Conservation (phyloP, 2,113 vertebrate genomes). For the Silurus meridionalis region DNA sequence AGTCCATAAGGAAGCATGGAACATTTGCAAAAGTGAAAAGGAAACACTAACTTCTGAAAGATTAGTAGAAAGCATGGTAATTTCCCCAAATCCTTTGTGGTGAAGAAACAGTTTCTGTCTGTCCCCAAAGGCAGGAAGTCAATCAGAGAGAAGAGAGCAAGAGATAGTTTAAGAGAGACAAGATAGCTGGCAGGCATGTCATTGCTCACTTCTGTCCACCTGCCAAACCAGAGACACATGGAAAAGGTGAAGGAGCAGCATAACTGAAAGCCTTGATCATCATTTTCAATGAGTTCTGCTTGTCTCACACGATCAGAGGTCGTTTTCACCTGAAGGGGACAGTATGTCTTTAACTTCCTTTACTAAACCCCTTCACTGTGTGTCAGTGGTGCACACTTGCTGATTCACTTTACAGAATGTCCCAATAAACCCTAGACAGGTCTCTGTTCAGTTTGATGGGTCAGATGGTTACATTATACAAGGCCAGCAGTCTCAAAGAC, state of each 20-base stretch:
- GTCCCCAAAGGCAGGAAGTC: slow-evolving; percentile 24
- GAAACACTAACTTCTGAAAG: neutral
- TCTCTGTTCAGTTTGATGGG: neutral
- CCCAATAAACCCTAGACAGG: neutral
- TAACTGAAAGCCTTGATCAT: slow-evolving; percentile 21
- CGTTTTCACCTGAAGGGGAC: slow-evolving; percentile 32
- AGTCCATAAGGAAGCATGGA: neutral
- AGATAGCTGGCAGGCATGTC: slow-evolving; percentile 47
- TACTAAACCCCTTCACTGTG: slow-evolving; percentile 1
- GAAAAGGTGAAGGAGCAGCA: neutral
- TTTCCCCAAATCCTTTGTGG: slow-evolving; percentile 1
- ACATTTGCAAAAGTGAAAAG: neutral
- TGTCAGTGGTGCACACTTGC: neutral
- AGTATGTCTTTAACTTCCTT: neutral
- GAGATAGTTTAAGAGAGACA: slow-evolving; percentile 29
- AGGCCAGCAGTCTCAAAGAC: slow-evolving; percentile 3
- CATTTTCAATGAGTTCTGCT: neutral
- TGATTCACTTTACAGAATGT: neutral
- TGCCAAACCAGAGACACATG: slow-evolving; percentile 27
- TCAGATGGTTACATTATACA: neutral
- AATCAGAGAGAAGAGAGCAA: neutral
- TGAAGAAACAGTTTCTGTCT: slow-evolving; percentile 43
- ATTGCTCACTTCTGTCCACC: slow-evolving; percentile 37
- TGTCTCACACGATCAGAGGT: slow-evolving; percentile 32
- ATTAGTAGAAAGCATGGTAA: neutral